Conservation (phyloP, 2,888 invertebrate species). For the Stramonita haemastoma region DNA sequence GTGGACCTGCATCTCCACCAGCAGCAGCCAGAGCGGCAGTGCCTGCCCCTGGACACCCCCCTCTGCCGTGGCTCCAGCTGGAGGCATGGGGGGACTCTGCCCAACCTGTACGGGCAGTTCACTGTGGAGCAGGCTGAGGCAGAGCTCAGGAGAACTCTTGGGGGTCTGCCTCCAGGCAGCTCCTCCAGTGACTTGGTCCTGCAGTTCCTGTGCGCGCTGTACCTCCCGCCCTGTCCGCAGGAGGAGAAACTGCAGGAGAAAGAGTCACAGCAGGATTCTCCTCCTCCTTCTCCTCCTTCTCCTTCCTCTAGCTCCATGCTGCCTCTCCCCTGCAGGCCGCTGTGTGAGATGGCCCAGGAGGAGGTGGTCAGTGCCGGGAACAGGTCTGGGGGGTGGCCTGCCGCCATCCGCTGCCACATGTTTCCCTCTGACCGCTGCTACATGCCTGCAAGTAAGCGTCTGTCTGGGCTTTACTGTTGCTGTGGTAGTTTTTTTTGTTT, state of each 20-base stretch:
- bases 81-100: neutral
- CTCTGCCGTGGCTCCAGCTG: neutral
- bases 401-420: constrained; percentile 34
- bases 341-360: constrained; percentile 40
- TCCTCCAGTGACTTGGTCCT: constrained; percentile 10
- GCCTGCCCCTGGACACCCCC: neutral
- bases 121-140: constrained; percentile 2
- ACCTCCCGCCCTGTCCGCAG: constrained; percentile 30
- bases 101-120: constrained; percentile 43
- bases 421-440: constrained; percentile 38
- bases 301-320: neutral
- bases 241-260: neutral
- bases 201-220: constrained; percentile 36
- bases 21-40: neutral
- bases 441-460: constrained; percentile 25
- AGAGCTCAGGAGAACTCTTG: constrained; percentile 16
- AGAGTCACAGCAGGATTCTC: neutral
- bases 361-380: neutral
- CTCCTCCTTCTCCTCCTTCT: too few species aligned
- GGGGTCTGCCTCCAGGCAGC: neutral
- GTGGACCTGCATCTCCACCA: neutral
- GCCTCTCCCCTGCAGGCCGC: constrained; percentile 24
- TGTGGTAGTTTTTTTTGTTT: neutral
- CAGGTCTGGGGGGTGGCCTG: constrained; percentile 20
- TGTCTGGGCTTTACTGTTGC: neutral